phyloP scores from a whole-genome alignment of 2,888 invertebrate genomes.

The Dioctria linearis region DNA sequence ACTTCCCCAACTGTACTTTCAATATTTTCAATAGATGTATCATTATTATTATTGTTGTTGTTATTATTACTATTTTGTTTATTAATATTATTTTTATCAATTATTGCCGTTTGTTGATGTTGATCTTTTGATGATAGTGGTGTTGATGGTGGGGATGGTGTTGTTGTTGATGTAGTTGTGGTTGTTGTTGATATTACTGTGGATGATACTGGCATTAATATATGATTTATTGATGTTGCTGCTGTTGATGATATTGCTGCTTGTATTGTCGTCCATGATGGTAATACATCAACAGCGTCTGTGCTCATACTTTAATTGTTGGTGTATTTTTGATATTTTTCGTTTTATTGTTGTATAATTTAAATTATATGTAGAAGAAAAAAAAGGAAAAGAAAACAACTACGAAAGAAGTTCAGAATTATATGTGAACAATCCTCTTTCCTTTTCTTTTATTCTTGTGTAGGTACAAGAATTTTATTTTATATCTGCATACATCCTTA shows the following conservation, averaged over 20 bases:
- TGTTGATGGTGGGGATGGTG: conserved; percentile 30
- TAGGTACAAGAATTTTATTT: too few relatives aligned
- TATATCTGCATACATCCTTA: too few relatives aligned
- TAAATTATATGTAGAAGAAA: conserved; percentile 3
- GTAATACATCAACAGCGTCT: conserved; percentile 49
- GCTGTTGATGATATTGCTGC: conserved; percentile 29
- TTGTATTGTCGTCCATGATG: conserved; percentile 26
- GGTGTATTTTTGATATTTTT: conserved; percentile 8
- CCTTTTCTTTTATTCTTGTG: conserved; percentile 12
- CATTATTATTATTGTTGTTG: conserved; percentile 9
- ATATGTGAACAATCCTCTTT: neutral
- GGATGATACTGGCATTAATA: conserved; percentile 23
- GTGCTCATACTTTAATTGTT: conserved; percentile 50
- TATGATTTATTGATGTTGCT: conserved; percentile 16
- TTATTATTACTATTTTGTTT: conserved; percentile 18
- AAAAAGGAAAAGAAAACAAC: conserved; percentile 23
- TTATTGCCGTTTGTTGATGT: neutral
- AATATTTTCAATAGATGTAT: neutral
- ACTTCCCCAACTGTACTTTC: neutral
- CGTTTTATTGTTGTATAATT: conserved; percentile 17
- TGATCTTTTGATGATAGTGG: conserved; percentile 12
- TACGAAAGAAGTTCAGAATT: neutral
- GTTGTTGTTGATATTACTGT: conserved; percentile 29
- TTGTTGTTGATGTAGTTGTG: conserved; percentile 1
- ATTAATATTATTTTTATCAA: conserved; percentile 9